These are phyloP conservation scores for Hirtodrosophila confusa DNA, from an alignment of 2,888 invertebrate genomes.

Conservation along the genomic window DNA sequence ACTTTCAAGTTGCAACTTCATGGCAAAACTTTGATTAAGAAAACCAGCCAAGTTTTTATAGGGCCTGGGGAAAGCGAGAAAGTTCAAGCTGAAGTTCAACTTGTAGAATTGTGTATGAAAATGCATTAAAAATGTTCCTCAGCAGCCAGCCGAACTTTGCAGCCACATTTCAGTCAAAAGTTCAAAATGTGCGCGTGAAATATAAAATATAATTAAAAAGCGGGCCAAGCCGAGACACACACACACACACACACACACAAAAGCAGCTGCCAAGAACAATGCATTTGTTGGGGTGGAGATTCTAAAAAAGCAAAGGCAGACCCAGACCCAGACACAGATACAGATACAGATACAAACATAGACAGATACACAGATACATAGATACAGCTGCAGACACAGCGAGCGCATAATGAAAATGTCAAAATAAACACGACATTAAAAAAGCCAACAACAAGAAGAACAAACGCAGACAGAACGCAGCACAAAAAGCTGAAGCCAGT, in stretches of 20 bases:
- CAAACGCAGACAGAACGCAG: conserved; percentile 28
- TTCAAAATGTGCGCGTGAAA: conserved; percentile 49
- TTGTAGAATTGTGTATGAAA: conserved; percentile 17
- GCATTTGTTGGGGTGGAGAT: no score
- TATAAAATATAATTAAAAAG: conserved; percentile 64
- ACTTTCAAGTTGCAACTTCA: conserved; percentile 48
- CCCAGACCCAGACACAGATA: conserved; percentile 41
- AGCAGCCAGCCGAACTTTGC: conserved; percentile 11
- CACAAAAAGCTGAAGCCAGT: conserved; percentile 35
- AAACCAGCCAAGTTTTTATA: conserved; percentile 25
- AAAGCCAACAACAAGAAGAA: conserved; percentile 24
- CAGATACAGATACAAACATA: no score
- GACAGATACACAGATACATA: no score
- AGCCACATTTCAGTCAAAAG: conserved; percentile 57
- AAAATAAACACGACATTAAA: conserved; percentile 81
- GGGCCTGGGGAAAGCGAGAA: conserved; percentile 5
- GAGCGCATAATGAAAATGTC: conserved; percentile 81
- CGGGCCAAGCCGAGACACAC: conserved; percentile 16
- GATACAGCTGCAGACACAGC: conserved; percentile 36
- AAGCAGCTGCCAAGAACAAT: conserved; percentile 12
- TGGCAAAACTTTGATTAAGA: conserved; percentile 78
- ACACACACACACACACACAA: conserved; percentile 44
- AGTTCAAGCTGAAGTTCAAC: conserved; percentile 55
- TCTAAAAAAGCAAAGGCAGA: no score
- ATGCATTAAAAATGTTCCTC: conserved; percentile 28